Evolutionary conservation across 2,888 invertebrate species (phyloP).

Genomic region (Drosophila nr. medialis): DNA sequence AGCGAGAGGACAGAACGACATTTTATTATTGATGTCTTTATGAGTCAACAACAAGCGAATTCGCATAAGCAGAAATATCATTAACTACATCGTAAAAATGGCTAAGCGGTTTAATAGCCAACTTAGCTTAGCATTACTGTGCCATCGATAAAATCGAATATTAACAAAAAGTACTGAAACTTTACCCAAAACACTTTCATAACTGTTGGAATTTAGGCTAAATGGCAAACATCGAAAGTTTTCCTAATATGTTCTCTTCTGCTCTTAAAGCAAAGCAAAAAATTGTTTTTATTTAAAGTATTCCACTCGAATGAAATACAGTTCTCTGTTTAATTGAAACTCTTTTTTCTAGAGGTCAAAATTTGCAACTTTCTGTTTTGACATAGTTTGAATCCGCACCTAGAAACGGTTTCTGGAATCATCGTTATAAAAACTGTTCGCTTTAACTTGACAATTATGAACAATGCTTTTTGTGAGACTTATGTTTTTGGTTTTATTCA

Average conservation of each 20-base stretch:
- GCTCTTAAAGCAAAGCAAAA: neutral
- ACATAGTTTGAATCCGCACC: neutral
- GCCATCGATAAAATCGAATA: slow-evolving; percentile 10
- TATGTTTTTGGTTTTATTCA: neutral
- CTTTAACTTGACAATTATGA: neutral
- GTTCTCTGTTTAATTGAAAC: neutral
- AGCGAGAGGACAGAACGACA: slow-evolving; percentile 42
- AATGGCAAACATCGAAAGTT: slow-evolving; percentile 13
- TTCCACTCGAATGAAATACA: neutral
- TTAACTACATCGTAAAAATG: slow-evolving; percentile 66
- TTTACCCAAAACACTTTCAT: slow-evolving; percentile 30
- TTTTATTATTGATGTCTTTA: slow-evolving; percentile 75
- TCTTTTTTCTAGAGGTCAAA: too few relatives aligned
- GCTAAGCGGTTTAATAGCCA: slow-evolving; percentile 56
- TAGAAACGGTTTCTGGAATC: neutral
- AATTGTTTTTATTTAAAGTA: fast-evolving
- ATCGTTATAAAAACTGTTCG: neutral
- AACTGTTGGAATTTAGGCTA: slow-evolving; percentile 3
- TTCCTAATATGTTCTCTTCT: neutral
- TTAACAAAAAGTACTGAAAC: slow-evolving; percentile 13
- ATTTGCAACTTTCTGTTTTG: neutral
- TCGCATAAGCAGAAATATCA: slow-evolving; percentile 79
- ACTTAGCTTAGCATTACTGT: neutral
- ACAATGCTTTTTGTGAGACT: neutral
- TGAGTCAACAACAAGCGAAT: slow-evolving; percentile 60